Percentiles rank a stretch among this genome's conserved stretches.
These are phyloP conservation scores for Sinosuthora webbiana DNA, from an alignment of 2,113 vertebrate species.

Conservation along the genomic window DNA sequence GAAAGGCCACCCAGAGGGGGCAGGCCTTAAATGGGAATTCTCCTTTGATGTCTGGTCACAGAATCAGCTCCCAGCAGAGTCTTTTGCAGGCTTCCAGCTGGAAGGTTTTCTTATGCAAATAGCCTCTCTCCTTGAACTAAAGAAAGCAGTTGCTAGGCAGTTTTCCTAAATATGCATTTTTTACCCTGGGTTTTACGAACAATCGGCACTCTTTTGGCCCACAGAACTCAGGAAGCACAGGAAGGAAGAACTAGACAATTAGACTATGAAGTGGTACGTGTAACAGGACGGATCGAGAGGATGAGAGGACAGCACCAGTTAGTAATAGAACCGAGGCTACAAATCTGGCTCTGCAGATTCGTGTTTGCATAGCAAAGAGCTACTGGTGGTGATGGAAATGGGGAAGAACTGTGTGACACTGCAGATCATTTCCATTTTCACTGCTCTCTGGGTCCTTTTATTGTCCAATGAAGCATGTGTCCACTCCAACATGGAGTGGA, in stretches of 20 bases:
- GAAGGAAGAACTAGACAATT: slow-evolving; percentile 48
- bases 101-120: slow-evolving; percentile 74
- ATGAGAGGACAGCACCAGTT: not conserved
- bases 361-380: not conserved
- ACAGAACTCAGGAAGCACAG: slow-evolving; percentile 52
- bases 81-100: slow-evolving; percentile 53
- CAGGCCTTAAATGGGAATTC: not conserved
- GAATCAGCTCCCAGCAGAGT: slow-evolving; percentile 27
- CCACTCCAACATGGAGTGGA: not conserved
- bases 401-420: not conserved
- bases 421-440: not conserved
- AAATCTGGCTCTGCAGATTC: not conserved
- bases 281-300: not conserved
- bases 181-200: slow-evolving; percentile 18
- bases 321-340: not conserved
- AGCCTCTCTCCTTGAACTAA: slow-evolving; percentile 50
- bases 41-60: slow-evolving; percentile 57
- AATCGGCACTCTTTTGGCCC: slow-evolving; percentile 55
- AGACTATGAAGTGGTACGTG: not conserved
- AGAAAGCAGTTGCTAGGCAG: slow-evolving; percentile 74
- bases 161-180: slow-evolving; percentile 62
- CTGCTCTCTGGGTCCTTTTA: not conserved
- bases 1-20: slow-evolving; percentile 49
- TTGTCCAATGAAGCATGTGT: not conserved
- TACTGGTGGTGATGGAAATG: not conserved